Evolutionary conservation across 1,140 invertebrate species (phyloP).

Genomic region (Aethina tumida): DNA sequence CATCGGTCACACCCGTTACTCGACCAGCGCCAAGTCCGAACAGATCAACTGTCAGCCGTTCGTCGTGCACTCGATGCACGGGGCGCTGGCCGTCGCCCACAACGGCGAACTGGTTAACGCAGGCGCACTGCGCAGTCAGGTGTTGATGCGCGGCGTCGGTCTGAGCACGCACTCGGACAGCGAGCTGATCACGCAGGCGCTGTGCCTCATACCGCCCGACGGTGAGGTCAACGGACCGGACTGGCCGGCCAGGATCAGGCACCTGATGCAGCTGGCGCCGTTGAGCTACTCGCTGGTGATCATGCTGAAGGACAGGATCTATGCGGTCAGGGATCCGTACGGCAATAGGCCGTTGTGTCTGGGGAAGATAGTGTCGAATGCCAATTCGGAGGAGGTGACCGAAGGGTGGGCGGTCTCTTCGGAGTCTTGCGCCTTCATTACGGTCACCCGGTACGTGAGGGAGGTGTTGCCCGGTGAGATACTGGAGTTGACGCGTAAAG

Average conservation of each 20-base stretch:
- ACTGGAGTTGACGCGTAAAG: conserved; percentile 77
- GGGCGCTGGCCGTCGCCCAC: conserved; percentile 86
- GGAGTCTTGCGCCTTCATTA: conserved; percentile 91
- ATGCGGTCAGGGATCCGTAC: conserved; percentile 89
- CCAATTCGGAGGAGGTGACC: conserved; percentile 10
- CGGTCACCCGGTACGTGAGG: conserved; percentile 75
- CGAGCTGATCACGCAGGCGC: conserved; percentile 90
- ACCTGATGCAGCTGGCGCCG: conserved; percentile 83
- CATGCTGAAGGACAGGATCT: conserved; percentile 89
- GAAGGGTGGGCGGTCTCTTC: conserved; percentile 94
- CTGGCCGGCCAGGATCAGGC: conserved; percentile 82
- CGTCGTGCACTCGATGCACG: conserved; percentile 92
- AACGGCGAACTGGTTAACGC: conserved; percentile 97
- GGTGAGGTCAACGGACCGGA: conserved; percentile 80
- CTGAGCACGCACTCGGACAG: conserved; percentile 91
- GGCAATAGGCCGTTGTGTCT: conserved; percentile 92
- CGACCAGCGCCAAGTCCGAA: conserved; percentile 86
- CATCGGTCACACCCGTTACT: conserved; percentile 91
- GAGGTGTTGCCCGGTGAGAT: conserved; percentile 91
- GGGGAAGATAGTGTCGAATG: conserved; percentile 72
- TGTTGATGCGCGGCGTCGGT: conserved; percentile 65
- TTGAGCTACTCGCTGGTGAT: conserved; percentile 89
- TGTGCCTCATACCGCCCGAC: conserved; percentile 85
- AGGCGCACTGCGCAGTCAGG: conserved; percentile 68
- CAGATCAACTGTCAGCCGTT: conserved; percentile 93